phyloP scores from a whole-genome alignment of 2,888 invertebrate genomes.

The Synergus itoensis region DNA sequence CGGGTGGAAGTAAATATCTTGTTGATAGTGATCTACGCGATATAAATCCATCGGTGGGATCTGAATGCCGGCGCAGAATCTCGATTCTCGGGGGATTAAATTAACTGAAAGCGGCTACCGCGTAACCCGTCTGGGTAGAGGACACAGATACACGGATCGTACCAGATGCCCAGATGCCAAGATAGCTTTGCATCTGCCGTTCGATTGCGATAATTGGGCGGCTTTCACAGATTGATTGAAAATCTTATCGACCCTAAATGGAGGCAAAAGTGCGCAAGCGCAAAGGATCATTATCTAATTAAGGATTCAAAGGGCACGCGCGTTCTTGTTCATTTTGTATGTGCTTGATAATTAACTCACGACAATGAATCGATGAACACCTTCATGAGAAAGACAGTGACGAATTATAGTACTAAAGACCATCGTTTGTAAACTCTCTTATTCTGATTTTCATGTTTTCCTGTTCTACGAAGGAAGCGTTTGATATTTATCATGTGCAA shows the following conservation, averaged over 20 bases:
- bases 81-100: conserved; percentile 58
- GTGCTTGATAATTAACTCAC: conserved; percentile 21
- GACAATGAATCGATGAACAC: background rate
- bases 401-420: background rate
- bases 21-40: conserved; percentile 68
- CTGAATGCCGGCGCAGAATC: conserved; percentile 60
- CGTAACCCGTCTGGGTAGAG: conserved; percentile 44
- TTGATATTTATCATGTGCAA: no score
- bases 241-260: conserved; percentile 63
- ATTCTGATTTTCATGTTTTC: no score
- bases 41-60: conserved; percentile 70
- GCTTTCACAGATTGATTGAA: conserved; percentile 64
- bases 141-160: conserved; percentile 59
- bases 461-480: no score
- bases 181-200: conserved; percentile 75
- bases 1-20: conserved; percentile 65
- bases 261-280: conserved; percentile 42
- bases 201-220: conserved; percentile 74
- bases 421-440: background rate
- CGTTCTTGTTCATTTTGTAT: conserved; percentile 16
- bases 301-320: conserved; percentile 40
- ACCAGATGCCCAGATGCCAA: conserved; percentile 69
- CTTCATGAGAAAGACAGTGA: background rate
- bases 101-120: conserved; percentile 59
- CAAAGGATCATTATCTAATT: conserved; percentile 40